These are phyloP conservation scores for Aleiodes testaceus DNA, from an alignment of 2,888 invertebrate genomes.

Conservation along the genomic window DNA sequence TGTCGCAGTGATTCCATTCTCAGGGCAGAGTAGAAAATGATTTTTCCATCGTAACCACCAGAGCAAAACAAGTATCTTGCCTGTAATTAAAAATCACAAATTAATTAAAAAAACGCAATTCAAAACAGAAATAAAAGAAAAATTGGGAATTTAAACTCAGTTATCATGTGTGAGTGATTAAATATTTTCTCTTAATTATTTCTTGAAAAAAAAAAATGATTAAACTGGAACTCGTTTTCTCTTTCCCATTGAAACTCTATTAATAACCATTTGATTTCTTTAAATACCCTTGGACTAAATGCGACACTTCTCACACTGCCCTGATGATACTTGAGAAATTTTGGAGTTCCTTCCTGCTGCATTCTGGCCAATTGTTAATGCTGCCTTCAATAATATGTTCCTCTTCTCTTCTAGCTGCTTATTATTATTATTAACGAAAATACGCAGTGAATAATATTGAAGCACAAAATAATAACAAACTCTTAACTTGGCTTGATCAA, in stretches of 20 bases:
- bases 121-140: not conserved
- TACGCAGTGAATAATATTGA: not conserved
- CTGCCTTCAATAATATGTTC: too few species aligned
- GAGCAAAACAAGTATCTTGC: constrained; percentile 74
- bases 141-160: too few species aligned
- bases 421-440: not conserved
- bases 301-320: constrained; percentile 70
- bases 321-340: constrained; percentile 69
- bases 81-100: constrained; percentile 55
- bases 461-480: not conserved
- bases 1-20: constrained; percentile 71
- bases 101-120: not conserved
- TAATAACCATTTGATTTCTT: constrained; percentile 30
- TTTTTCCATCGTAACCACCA: constrained; percentile 74
- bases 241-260: not conserved
- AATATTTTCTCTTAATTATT: too few species aligned
- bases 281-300: constrained; percentile 67
- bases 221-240: constrained; percentile 7
- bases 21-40: constrained; percentile 73
- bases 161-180: too few species aligned
- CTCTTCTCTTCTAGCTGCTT: too few species aligned
- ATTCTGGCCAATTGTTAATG: constrained; percentile 53
- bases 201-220: too few species aligned
- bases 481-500: constrained; percentile 13
- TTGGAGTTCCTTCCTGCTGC: constrained; percentile 70